Percentiles rank a stretch among this genome's conserved stretches.
Evolutionary conservation across 2,113 vertebrate species (phyloP).

Genomic region (Raphicerus campestris): DNA sequence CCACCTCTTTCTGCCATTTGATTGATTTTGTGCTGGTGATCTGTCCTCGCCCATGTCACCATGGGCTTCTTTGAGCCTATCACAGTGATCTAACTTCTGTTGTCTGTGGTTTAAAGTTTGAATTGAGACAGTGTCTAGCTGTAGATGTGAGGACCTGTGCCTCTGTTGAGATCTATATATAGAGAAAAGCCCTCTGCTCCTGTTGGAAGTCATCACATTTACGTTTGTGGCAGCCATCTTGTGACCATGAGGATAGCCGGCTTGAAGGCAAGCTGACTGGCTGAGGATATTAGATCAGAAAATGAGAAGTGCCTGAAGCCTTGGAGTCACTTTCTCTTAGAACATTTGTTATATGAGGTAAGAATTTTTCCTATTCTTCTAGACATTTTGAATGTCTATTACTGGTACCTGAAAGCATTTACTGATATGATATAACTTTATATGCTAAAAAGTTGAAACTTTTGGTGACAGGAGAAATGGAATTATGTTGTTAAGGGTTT

Average conservation of each 20-base stretch:
- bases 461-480: not conserved
- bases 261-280: not conserved
- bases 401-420: not conserved
- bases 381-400: not conserved
- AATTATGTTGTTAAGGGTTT: not conserved
- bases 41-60: not conserved
- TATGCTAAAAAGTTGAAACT: not conserved
- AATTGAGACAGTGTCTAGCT: not conserved
- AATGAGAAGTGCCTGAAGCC: not conserved
- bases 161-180: not conserved
- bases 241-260: not conserved
- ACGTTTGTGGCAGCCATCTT: not conserved
- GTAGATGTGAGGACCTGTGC: not conserved
- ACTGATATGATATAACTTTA: not conserved
- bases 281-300: not conserved
- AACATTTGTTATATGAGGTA: not conserved
- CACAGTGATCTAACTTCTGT: not conserved
- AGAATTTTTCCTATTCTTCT: not conserved
- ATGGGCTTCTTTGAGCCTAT: not conserved
- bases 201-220: not conserved
- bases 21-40: not conserved
- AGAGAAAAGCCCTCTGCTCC: not conserved
- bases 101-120: not conserved
- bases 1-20: not conserved
- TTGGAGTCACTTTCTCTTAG: not conserved